Conservation (phyloP, 1,140 invertebrate genomes). For the Forficula auricularia region DNA sequence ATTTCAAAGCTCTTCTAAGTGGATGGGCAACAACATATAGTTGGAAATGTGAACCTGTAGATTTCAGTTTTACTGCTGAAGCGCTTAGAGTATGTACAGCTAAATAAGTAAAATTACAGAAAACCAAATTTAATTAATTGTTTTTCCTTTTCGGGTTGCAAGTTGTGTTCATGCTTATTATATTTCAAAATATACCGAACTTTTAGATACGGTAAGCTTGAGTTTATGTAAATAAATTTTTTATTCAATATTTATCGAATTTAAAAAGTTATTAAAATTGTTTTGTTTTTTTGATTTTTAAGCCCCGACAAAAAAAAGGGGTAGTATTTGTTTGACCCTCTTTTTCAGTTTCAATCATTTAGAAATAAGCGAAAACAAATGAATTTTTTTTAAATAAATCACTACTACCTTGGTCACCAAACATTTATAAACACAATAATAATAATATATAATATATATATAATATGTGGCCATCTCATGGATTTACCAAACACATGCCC, state of each 20-base stretch:
- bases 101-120: neutral
- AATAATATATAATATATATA: no score
- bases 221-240: neutral
- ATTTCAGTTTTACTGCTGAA: conserved; percentile 47
- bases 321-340: no score
- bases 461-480: no score
- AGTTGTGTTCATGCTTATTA: conserved; percentile 79
- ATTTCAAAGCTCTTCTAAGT: no score
- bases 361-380: no score
- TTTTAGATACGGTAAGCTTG: conserved; percentile 58
- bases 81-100: conserved; percentile 44
- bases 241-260: neutral
- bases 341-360: no score
- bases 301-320: no score
- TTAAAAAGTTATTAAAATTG: conserved; percentile 6
- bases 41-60: conserved; percentile 70
- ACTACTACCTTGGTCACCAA: no score
- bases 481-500: no score
- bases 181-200: conserved; percentile 76
- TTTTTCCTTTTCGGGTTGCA: conserved; percentile 47
- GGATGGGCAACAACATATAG: conserved; percentile 44
- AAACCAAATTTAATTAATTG: conserved; percentile 3
- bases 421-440: no score
- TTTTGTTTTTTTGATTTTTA: neutral
- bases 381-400: no score